Percentiles rank a stretch among this genome's conserved stretches.
These are phyloP conservation scores for Hippasteria phrygiana DNA, from an alignment of 53 echinoderm and acorn worm genomes.

Conservation along the genomic window DNA sequence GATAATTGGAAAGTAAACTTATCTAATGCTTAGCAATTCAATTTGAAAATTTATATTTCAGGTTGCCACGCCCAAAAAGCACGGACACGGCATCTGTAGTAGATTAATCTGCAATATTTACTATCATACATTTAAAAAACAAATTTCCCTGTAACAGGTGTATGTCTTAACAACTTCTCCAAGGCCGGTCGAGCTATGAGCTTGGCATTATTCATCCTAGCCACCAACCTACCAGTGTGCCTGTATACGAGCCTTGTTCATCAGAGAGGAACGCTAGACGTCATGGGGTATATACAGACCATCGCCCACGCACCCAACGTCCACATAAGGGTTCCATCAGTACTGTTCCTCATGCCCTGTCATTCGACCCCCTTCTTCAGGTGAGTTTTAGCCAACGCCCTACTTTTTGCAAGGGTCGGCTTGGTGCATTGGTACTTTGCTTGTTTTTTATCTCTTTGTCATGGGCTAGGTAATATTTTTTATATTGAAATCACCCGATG, in stretches of 20 bases:
- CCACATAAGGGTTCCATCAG: constrained; percentile 65
- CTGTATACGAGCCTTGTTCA: constrained; percentile 82
- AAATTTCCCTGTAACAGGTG: neutral
- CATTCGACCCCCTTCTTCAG: constrained; percentile 98
- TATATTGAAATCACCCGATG: too few relatives aligned
- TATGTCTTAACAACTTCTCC: constrained; percentile 13
- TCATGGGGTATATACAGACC: constrained; percentile 77
- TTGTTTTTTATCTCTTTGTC: too few relatives aligned
- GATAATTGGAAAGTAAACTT: too few relatives aligned
- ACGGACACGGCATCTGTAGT: too few relatives aligned
- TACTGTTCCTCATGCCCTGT: constrained; percentile 93
- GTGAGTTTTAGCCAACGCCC: constrained; percentile 33
- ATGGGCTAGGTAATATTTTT: too few relatives aligned
- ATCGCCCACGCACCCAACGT: constrained; percentile 63
- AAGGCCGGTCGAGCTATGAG: constrained; percentile 41
- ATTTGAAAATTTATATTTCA: too few relatives aligned
- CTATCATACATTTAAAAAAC: too few relatives aligned
- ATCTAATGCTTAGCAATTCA: too few relatives aligned
- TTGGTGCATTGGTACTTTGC: too few relatives aligned
- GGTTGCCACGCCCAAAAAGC: too few relatives aligned
- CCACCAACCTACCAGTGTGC: constrained; percentile 70
- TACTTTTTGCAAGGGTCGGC: too few relatives aligned
- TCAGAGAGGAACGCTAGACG: constrained; percentile 91
- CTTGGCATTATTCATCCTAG: constrained; percentile 61
- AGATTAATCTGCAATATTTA: neutral